Conservation (phyloP, 2,888 invertebrate genomes). For the Zhuqinia jingwanae region DNA sequence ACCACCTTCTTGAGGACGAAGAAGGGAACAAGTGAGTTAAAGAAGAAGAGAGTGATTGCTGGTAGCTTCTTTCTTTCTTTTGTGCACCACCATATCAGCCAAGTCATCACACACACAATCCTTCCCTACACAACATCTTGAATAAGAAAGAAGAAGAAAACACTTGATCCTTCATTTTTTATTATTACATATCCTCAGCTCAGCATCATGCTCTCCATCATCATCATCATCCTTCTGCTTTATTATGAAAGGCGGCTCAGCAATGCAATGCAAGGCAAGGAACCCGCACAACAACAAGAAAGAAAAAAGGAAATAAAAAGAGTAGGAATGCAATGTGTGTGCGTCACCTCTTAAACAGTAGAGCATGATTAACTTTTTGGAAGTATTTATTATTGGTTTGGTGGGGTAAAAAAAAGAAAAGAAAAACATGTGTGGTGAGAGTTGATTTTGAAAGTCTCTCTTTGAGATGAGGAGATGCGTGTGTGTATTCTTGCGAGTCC, state of each 20-base stretch:
- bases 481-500: background rate
- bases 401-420: slow-evolving; percentile 13
- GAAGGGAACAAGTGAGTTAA: slow-evolving; percentile 9
- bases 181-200: slow-evolving; percentile 34
- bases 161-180: slow-evolving; percentile 62
- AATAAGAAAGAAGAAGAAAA: slow-evolving; percentile 10
- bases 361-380: slow-evolving; percentile 45
- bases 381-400: slow-evolving; percentile 29
- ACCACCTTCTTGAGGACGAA: slow-evolving; percentile 41
- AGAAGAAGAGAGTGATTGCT: slow-evolving; percentile 36
- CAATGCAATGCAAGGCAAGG: slow-evolving; percentile 22
- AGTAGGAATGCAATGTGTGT: slow-evolving; percentile 57
- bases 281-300: background rate
- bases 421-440: background rate
- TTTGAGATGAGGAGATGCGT: background rate
- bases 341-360: slow-evolving; percentile 47
- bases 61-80: slow-evolving; percentile 16
- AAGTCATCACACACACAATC: slow-evolving; percentile 53
- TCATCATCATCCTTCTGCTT: slow-evolving; percentile 29
- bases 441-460: too few relatives aligned
- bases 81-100: slow-evolving; percentile 30
- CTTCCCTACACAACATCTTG: slow-evolving; percentile 35
- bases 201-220: background rate
- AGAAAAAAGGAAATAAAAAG: slow-evolving; percentile 31
- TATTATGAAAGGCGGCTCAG: background rate